Evolutionary conservation across 2,797 vertebrate genomes (phyloP).

Genomic region (Premnoplex brunnescens): DNA sequence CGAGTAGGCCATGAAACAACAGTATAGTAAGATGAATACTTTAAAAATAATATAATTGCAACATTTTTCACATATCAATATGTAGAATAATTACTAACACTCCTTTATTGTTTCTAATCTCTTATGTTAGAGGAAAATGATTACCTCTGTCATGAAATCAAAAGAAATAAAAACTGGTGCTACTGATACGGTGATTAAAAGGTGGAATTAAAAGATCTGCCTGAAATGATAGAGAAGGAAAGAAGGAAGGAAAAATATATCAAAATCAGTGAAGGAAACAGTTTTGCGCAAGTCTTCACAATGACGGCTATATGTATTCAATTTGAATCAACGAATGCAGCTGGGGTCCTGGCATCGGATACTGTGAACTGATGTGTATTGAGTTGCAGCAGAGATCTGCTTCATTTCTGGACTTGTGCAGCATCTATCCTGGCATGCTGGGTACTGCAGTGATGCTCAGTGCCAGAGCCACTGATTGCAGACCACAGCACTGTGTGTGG

Average conservation of each 20-base stretch:
- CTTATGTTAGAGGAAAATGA: neutral
- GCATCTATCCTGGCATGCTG: rapidly evolving
- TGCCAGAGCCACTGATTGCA: neutral
- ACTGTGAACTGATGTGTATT: rapidly evolving
- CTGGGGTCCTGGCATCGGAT: neutral
- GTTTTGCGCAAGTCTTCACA: neutral
- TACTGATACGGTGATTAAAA: neutral
- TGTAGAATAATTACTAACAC: neutral
- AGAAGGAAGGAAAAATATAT: neutral
- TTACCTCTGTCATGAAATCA: neutral
- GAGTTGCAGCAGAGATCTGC: neutral
- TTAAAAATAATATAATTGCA: neutral
- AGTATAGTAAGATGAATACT: neutral
- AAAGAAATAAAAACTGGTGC: neutral
- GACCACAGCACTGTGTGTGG: rapidly evolving
- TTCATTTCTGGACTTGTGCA: neutral
- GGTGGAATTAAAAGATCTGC: neutral
- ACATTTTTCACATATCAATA: neutral
- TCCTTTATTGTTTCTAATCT: neutral
- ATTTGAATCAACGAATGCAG: neutral
- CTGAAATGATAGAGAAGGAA: neutral
- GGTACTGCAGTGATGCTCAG: rapidly evolving
- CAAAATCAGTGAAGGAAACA: neutral
- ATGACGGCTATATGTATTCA: neutral
- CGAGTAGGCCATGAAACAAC: neutral